Evolutionary conservation across 2,888 invertebrate species (phyloP).

Genomic region (Brenthis daphne): DNA sequence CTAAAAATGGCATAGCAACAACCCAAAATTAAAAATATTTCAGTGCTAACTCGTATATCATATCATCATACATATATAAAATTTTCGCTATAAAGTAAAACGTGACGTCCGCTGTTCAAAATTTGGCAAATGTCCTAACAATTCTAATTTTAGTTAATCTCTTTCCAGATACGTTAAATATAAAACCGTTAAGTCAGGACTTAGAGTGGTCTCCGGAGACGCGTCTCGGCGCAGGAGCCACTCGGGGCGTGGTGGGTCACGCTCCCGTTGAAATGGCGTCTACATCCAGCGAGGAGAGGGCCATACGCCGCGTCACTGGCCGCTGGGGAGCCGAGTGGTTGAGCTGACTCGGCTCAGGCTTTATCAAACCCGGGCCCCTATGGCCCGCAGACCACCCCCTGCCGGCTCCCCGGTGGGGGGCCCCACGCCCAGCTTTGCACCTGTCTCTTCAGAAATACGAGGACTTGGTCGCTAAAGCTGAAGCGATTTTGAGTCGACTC

Average conservation of each 20-base stretch:
- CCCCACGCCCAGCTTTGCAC: conserved; percentile 83
- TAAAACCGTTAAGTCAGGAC: conserved; percentile 81
- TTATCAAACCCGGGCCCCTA: conserved; percentile 56
- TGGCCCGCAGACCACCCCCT: conserved; percentile 79
- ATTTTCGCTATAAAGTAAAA: conserved; percentile 5
- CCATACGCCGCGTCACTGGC: conserved; percentile 84
- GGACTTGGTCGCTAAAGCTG: conserved; percentile 90
- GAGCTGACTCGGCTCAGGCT: conserved; percentile 93
- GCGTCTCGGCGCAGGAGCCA: conserved; percentile 68
- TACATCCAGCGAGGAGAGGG: conserved; percentile 73
- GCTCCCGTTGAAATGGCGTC: conserved; percentile 61
- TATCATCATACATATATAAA: not conserved
- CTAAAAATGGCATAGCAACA: not conserved
- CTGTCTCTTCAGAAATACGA: conserved; percentile 91
- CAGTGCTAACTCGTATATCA: not conserved
- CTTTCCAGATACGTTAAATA: conserved; percentile 77
- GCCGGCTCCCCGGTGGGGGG: conserved; percentile 75
- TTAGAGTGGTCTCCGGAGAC: conserved; percentile 75
- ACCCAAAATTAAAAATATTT: not conserved
- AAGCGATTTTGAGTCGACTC: conserved; percentile 91
- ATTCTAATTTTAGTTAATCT: conserved; percentile 20
- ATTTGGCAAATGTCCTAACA: conserved; percentile 18
- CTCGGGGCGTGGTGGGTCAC: conserved; percentile 61
- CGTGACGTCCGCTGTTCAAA: conserved; percentile 7
- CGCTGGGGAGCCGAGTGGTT: conserved; percentile 98